Conservation (phyloP, 2,797 vertebrate genomes). For the Pygocentrus nattereri region DNA sequence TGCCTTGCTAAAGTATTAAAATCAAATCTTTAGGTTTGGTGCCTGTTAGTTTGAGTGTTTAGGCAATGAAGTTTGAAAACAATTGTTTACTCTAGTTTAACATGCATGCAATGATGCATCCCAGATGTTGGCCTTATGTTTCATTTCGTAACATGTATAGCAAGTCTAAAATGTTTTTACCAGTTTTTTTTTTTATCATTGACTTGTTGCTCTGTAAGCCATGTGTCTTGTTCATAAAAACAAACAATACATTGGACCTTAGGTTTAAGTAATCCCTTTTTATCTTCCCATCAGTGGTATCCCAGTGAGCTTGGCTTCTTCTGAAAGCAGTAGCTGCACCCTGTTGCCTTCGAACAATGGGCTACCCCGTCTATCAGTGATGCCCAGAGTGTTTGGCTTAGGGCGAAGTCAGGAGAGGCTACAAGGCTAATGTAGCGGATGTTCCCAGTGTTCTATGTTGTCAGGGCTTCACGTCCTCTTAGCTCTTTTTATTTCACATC, state of each 20-base stretch:
- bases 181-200: neutral
- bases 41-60: neutral
- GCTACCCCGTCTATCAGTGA: constrained; percentile 83
- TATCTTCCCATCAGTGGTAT: constrained; percentile 65
- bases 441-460: too few species aligned
- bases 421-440: too few species aligned
- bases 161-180: too few species aligned
- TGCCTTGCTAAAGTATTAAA: neutral
- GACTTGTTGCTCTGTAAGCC: neutral
- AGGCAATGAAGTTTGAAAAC: neutral
- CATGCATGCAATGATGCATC: neutral
- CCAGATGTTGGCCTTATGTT: neutral
- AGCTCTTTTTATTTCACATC: too few species aligned
- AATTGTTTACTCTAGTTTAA: neutral
- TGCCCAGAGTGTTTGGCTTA: constrained; percentile 89
- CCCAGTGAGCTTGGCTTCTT: constrained; percentile 72
- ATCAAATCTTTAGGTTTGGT: neutral
- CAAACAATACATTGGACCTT: neutral
- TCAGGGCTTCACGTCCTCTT: too few species aligned
- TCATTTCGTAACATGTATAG: too few species aligned
- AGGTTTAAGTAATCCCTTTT: neutral
- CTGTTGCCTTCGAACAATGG: constrained; percentile 66
- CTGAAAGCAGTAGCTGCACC: constrained; percentile 74
- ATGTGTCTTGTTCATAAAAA: neutral
- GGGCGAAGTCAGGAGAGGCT: constrained; percentile 88